Evolutionary conservation across 2,113 vertebrate species (phyloP).

Genomic region (Indicator maculatus): DNA sequence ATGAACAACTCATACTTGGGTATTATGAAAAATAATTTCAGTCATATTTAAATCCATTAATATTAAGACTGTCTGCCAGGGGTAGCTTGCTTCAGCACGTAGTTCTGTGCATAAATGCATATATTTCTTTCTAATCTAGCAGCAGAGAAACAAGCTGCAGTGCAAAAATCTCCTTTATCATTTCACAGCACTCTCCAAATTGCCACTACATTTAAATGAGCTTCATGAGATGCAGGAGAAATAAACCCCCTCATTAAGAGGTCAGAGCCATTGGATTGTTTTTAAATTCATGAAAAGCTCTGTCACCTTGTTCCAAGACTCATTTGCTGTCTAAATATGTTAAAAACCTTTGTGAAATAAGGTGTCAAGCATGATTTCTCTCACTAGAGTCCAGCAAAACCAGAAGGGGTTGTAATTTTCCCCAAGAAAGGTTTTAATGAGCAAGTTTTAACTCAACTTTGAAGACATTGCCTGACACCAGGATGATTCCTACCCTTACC

Average conservation of each 20-base stretch:
- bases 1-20: not conserved
- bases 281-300: not conserved
- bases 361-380: not conserved
- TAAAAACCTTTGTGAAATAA: not conserved
- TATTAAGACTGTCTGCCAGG: not conserved
- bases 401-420: not conserved
- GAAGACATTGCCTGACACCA: not conserved
- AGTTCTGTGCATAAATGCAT: not conserved
- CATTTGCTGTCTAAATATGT: not conserved
- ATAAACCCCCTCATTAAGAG: not conserved
- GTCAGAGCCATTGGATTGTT: not conserved
- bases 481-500: not conserved
- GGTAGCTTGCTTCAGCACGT: not conserved
- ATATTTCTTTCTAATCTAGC: not conserved
- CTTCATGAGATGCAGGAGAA: not conserved
- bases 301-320: not conserved
- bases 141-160: not conserved
- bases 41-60: not conserved
- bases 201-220: not conserved
- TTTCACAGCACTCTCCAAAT: not conserved
- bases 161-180: not conserved
- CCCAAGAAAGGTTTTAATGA: not conserved
- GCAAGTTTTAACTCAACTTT: not conserved
- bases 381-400: not conserved
- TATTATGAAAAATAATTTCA: not conserved